Base-by-base conservation (phyloP, 1,140 invertebrate species). In the Caenorhabditis brenneri region DNA sequence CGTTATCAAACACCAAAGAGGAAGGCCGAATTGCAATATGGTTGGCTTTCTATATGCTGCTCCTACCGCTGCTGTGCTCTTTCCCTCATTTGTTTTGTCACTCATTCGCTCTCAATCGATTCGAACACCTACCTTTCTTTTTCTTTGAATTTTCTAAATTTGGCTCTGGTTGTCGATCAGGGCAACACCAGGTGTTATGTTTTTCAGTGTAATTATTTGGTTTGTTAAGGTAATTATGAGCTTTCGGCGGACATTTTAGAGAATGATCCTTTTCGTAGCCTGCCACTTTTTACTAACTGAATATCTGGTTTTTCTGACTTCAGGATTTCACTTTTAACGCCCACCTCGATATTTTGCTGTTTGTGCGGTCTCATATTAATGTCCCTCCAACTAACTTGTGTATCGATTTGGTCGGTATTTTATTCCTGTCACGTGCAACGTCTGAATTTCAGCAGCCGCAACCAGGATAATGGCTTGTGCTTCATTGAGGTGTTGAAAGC, bases 401-500 rank as follows among this genome's bases (percentile, higher is more conserved):
- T 1, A 42, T 46, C 22, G 65, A 74, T 74, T 74, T 19, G 15
- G 10, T n/a, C 53, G 53, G 24, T 55, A 22, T 74, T 42, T 2
- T 27, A 4, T 46, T 7, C 7, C 58, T 36, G 6, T n/a, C 53
- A 58, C 53, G 58, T 3, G 58, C 58, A 10, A 22, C 12, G n/a
- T 42, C 65, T 19, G 65, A 74, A 42, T 46, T 74, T 74, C 65
- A 74, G 65, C 22, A 42, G 36, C 36, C 65, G 65, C 65, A 74
- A 46, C 65, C 65, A 74, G 22, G 65, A 74, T 74, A 74, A 74
- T 74, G 36, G n/a, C 65, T 31, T 74, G 65, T 74, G 65, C 65
- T 74, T 74, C 65, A 74, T 74, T 42, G 65, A 74, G 65, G 65
- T 74, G 65, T 74, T 74, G 65, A 74, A 74, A 74, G 65, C 65